Conservation (phyloP, 2,113 vertebrate species). For the Hippocampus comes region DNA sequence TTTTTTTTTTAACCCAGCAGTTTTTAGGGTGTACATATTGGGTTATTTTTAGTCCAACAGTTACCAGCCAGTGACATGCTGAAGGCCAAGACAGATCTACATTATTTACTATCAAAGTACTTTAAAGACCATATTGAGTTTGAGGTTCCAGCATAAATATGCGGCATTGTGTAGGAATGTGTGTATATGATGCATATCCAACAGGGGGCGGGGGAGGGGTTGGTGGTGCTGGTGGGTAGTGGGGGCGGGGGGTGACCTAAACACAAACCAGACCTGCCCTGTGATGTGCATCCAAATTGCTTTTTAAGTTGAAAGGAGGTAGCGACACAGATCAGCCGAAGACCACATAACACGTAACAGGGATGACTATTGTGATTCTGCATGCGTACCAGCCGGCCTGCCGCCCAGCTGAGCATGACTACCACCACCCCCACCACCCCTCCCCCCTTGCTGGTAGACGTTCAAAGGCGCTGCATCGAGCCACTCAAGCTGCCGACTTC, state of each 20-base stretch:
- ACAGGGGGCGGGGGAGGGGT: neutral
- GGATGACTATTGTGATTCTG: constrained; percentile 66
- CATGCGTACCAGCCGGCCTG: constrained; percentile 58
- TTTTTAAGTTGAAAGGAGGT: constrained; percentile 29
- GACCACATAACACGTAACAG: constrained; percentile 58
- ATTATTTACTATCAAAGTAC: neutral
- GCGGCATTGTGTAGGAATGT: neutral
- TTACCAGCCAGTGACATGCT: no score
- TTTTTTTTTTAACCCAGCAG: no score
- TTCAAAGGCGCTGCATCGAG: constrained; percentile 56
- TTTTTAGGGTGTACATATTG: no score
- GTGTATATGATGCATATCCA: neutral
- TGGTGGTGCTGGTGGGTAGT: neutral
- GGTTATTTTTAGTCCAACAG: no score
- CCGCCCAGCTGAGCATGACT: constrained; percentile 36
- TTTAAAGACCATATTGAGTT: neutral
- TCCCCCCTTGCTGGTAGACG: constrained; percentile 22
- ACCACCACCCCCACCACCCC: constrained; percentile 14
- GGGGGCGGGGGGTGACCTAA: neutral
- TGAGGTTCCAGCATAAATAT: neutral
- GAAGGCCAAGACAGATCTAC: no score
- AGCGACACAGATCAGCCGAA: constrained; percentile 26
- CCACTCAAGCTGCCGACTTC: constrained; percentile 52
- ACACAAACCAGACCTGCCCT: constrained; percentile 26
- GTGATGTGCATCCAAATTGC: constrained; percentile 24